These are phyloP conservation scores for Engystomops pustulosus DNA, from an alignment of 2,113 vertebrate genomes.

Conservation along the genomic window DNA sequence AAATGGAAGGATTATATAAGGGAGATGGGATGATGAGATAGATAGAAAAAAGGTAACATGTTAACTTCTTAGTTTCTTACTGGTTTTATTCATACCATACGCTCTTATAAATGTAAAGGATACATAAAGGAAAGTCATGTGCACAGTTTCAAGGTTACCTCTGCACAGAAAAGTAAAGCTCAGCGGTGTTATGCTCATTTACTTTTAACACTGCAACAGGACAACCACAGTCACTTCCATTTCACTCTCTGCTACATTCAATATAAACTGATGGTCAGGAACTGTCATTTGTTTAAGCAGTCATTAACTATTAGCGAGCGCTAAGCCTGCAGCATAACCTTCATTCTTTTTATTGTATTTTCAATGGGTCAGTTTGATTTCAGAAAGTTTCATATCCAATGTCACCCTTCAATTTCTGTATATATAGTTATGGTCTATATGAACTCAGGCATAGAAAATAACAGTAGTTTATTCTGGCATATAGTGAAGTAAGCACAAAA, in stretches of 20 bases:
- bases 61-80: no score
- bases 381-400: not conserved
- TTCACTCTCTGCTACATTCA: slow-evolving; percentile 46
- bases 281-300: slow-evolving; percentile 36
- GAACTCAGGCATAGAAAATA: not conserved
- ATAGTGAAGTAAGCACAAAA: not conserved
- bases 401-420: not conserved
- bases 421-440: not conserved
- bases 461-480: not conserved
- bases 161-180: not conserved
- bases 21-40: no score
- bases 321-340: slow-evolving; percentile 15
- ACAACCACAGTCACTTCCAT: slow-evolving; percentile 36
- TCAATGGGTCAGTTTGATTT: slow-evolving; percentile 10
- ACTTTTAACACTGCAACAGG: slow-evolving; percentile 32
- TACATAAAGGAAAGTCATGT: not conserved
- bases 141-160: slow-evolving; percentile 8
- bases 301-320: slow-evolving; percentile 24
- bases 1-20: no score
- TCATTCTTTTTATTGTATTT: slow-evolving; percentile 12
- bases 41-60: no score
- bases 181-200: slow-evolving; percentile 11
- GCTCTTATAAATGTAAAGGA: not conserved
- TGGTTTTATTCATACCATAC: no score
- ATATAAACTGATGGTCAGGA: slow-evolving; percentile 40